These are phyloP conservation scores for Puma concolor DNA, from an alignment of 2,113 vertebrate genomes.

Conservation along the genomic window DNA sequence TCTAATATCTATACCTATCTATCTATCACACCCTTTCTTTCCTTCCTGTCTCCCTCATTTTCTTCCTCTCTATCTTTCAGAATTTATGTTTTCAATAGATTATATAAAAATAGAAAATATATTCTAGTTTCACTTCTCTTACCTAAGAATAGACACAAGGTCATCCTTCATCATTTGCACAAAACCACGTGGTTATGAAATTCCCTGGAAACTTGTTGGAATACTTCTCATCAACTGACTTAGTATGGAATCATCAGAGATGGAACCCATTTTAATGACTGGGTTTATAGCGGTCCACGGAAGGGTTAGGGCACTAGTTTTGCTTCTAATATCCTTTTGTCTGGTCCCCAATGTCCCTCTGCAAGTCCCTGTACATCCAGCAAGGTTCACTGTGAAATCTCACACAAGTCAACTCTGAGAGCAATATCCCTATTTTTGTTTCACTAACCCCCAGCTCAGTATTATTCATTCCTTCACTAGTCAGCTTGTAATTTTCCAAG, in stretches of 20 bases:
- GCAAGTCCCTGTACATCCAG: background rate
- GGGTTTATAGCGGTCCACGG: background rate
- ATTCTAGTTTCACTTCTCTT: background rate
- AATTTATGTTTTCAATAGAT: background rate
- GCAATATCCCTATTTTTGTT: background rate
- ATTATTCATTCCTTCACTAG: background rate
- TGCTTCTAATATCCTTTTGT: background rate
- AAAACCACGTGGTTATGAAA: background rate
- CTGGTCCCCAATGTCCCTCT: background rate
- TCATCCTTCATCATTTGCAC: background rate
- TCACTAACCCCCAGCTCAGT: background rate
- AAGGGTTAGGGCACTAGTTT: background rate
- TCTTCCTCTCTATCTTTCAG: background rate
- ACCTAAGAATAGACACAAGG: background rate
- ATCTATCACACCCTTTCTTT: background rate
- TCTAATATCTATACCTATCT: background rate
- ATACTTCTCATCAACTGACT: background rate
- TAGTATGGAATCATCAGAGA: background rate
- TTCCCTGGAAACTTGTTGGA: background rate
- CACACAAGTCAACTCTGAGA: background rate
- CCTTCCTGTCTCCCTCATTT: background rate
- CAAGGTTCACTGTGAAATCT: background rate
- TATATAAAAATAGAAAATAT: background rate
- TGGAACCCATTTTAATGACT: background rate
- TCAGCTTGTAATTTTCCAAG: background rate